Percentiles rank a stretch among this genome's conserved stretches.
phyloP scores from a whole-genome alignment of 1,140 invertebrate genomes.

The Anagrus nilaparvatae region DNA sequence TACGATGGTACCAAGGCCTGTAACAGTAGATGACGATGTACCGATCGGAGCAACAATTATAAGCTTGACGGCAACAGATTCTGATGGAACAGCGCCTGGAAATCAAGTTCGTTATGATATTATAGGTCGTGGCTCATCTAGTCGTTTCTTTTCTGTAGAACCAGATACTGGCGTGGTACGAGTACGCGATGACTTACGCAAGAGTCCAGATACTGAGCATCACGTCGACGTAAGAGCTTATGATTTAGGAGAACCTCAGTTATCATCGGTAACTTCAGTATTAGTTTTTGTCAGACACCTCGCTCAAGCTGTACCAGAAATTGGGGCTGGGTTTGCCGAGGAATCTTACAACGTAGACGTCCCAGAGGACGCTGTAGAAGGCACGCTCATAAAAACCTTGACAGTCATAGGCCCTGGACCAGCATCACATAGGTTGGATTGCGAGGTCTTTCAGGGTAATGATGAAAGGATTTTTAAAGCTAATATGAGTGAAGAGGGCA shows the following conservation, averaged over 20 bases:
- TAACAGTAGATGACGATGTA: slow-evolving; percentile 73
- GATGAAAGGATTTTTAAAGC: slow-evolving; percentile 59
- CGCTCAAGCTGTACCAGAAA: slow-evolving; percentile 51
- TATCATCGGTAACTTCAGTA: slow-evolving; percentile 68
- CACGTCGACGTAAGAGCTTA: slow-evolving; percentile 76
- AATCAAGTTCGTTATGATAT: slow-evolving; percentile 75
- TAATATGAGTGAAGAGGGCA: slow-evolving; percentile 62
- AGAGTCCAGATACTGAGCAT: slow-evolving; percentile 77
- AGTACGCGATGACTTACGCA: slow-evolving; percentile 71
- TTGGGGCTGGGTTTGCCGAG: slow-evolving; percentile 73
- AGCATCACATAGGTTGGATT: slow-evolving; percentile 56
- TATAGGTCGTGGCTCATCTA: slow-evolving; percentile 64
- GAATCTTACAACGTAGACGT: slow-evolving; percentile 71
- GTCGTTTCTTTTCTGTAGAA: slow-evolving; percentile 79
- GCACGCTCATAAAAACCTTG: slow-evolving; percentile 59
- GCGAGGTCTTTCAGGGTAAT: slow-evolving; percentile 63
- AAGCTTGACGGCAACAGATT: slow-evolving; percentile 66
- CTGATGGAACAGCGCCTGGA: slow-evolving; percentile 69
- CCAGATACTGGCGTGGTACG: slow-evolving; percentile 66
- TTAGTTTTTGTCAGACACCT: slow-evolving; percentile 77
- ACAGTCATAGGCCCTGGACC: slow-evolving; percentile 62
- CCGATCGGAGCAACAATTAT: slow-evolving; percentile 70
- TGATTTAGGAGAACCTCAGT: slow-evolving; percentile 74
- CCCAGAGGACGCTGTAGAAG: slow-evolving; percentile 60
- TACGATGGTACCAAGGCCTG: slow-evolving; percentile 64